phyloP scores from a whole-genome alignment of 2,797 vertebrate genomes.

The Antrozous pallidus region DNA sequence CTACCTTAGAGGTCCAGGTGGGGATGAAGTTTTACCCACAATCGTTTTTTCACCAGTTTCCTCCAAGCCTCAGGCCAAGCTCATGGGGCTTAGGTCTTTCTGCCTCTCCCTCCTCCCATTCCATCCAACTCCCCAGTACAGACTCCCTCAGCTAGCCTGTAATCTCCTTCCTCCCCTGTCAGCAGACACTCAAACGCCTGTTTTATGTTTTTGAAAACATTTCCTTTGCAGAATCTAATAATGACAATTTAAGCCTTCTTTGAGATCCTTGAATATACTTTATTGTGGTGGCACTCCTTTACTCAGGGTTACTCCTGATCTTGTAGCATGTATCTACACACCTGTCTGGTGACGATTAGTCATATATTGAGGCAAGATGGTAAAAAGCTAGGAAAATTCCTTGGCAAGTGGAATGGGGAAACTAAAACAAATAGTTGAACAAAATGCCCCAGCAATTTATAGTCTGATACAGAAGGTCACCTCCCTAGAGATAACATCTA shows the following conservation, averaged over 20 bases:
- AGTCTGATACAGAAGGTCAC: neutral
- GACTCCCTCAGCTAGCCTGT: neutral
- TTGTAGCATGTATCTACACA: neutral
- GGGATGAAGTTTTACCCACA: neutral
- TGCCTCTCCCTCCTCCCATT: neutral
- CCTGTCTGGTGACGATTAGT: neutral
- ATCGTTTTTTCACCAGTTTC: neutral
- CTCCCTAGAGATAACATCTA: neutral
- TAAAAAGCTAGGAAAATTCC: neutral
- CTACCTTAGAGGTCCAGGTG: neutral
- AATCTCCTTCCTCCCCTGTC: neutral
- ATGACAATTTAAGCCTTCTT: neutral
- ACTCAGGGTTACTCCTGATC: neutral
- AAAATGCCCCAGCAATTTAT: neutral
- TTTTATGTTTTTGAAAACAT: neutral
- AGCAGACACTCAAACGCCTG: neutral
- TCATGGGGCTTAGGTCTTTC: neutral
- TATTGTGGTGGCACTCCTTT: neutral
- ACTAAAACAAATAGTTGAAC: neutral
- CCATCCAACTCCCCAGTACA: neutral
- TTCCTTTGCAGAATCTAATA: constrained; percentile 22
- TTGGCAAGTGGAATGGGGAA: neutral
- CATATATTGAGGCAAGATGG: neutral
- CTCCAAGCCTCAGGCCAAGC: neutral
- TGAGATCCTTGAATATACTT: neutral